Percentiles rank a stretch among this genome's conserved stretches.
Conservation (phyloP, 2,888 invertebrate species). For the Drosophila merina region DNA sequence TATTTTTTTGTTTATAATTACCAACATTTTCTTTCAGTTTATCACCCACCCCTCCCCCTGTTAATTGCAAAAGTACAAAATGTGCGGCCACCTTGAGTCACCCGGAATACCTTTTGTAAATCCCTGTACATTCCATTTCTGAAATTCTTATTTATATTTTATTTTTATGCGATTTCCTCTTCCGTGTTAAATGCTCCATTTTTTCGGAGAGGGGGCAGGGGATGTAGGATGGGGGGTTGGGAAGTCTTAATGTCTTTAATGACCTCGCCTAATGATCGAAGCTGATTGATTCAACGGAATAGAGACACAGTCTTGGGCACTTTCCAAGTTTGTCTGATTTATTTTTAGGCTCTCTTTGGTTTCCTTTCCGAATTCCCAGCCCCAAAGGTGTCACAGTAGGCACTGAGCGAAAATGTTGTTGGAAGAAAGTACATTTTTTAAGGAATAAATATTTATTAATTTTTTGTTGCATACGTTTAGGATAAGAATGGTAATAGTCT, state of each 20-base stretch:
- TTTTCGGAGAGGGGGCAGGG: slow-evolving; percentile 2
- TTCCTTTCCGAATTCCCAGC: slow-evolving; percentile 24
- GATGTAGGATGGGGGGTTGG: slow-evolving; percentile 4
- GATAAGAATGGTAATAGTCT: background rate
- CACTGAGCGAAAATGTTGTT: background rate
- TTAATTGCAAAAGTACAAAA: slow-evolving; percentile 26
- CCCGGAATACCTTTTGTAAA: background rate
- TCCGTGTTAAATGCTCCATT: slow-evolving; percentile 36
- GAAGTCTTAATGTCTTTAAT: slow-evolving; percentile 71
- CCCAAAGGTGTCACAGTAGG: slow-evolving; percentile 35
- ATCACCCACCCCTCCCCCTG: slow-evolving; percentile 1
- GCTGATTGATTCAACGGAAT: slow-evolving; percentile 69
- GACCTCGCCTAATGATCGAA: slow-evolving; percentile 75
- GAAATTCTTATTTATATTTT: slow-evolving; percentile 8
- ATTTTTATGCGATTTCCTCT: slow-evolving; percentile 35
- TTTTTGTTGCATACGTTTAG: background rate
- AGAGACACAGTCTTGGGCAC: slow-evolving; percentile 31
- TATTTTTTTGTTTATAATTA: background rate
- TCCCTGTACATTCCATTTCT: slow-evolving; percentile 7
- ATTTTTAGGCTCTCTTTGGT: slow-evolving; percentile 50
- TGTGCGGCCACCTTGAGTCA: slow-evolving; percentile 37
- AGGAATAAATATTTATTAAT: too few relatives aligned
- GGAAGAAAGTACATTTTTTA: background rate
- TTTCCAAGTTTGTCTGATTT: slow-evolving; percentile 48
- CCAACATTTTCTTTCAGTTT: background rate